Conservation (phyloP, 2,888 invertebrate species). For the Caenorhabditis sp. region DNA sequence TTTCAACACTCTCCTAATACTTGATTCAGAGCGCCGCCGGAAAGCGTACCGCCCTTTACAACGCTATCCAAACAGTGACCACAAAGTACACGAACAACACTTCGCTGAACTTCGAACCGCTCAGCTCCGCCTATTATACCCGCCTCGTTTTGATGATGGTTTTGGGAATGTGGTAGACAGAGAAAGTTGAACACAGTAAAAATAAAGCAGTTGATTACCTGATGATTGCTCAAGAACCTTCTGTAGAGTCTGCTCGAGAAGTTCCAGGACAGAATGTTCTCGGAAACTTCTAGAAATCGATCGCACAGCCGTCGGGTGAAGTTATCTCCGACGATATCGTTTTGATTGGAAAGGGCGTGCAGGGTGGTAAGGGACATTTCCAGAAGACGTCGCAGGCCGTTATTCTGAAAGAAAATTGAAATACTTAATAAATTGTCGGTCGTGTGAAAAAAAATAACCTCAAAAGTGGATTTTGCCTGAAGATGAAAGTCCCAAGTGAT, state of each 20-base stretch:
- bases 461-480: slow-evolving; percentile 89
- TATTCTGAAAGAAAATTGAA: slow-evolving; percentile 69
- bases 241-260: slow-evolving; percentile 81
- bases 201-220: slow-evolving; percentile 27
- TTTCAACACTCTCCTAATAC: not conserved
- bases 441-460: slow-evolving; percentile 81
- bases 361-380: slow-evolving; percentile 85
- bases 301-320: slow-evolving; percentile 61
- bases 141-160: slow-evolving; percentile 26
- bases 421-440: not conserved
- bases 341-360: slow-evolving; percentile 74
- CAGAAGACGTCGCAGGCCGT: slow-evolving; percentile 88
- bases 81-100: slow-evolving; percentile 52
- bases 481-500: slow-evolving; percentile 91
- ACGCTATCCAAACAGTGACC: slow-evolving; percentile 47
- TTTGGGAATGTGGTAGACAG: slow-evolving; percentile 52
- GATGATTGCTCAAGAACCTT: slow-evolving; percentile 74
- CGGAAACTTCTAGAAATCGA: slow-evolving; percentile 82
- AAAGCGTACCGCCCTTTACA: slow-evolving; percentile 53
- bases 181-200: not conserved
- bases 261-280: slow-evolving; percentile 88
- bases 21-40: slow-evolving; percentile 50
- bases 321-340: slow-evolving; percentile 60
- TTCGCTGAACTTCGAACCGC: slow-evolving; percentile 17
- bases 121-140: slow-evolving; percentile 5